Evolutionary conservation across 2,797 vertebrate genomes (phyloP), one percentile per base, ranked within the genome.

Genomic region (Darevskia nairensis): DNA sequence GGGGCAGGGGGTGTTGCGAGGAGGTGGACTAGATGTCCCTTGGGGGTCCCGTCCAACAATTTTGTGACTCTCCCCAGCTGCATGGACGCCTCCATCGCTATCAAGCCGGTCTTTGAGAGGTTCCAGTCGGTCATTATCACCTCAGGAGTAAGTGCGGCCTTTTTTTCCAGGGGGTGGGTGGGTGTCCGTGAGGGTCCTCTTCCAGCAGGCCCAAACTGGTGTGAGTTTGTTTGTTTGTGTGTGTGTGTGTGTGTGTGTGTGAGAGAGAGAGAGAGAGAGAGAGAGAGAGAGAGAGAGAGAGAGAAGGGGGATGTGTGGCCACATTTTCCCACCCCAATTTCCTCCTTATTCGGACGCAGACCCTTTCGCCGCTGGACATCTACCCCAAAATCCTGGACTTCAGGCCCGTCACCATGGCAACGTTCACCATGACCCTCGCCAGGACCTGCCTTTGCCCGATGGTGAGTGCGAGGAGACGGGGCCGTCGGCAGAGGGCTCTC

Each of bases 51-150:
- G 17, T 23, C 5, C 59, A 55, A 55, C 50, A 4, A 55, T 55
- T 55, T 13, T 55, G 50, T 55, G 50, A 55, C 15, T 66, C 74
- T 32, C 64, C 0, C 3, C 92, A 99, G 98, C 95, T 99, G 98
- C 85, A 98, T 99, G 98, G 98, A 99, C 0, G 97, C 98, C 2
- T 99, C 98, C 0, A 98, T 99, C 4, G 98, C 98, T 93, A 99
- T 99, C 96, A 98, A 98, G 93, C 98, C 98, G 0, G 98, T 99
- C 86, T 99, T 99, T 2, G 97, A 98, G 74, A 96, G 98, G 13
- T 99, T 99, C 93, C 98, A 99, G 96, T 98, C 98, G 0, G 98
- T 99, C 68, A 66, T 99, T 96, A 99, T 99, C 95, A 99, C 98
- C 0, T 99, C 98, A 0, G 98, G 98, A 97, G 98, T 99, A 88